Conservation (phyloP, 2,888 invertebrate genomes). For the Pilophorus perplexus region DNA sequence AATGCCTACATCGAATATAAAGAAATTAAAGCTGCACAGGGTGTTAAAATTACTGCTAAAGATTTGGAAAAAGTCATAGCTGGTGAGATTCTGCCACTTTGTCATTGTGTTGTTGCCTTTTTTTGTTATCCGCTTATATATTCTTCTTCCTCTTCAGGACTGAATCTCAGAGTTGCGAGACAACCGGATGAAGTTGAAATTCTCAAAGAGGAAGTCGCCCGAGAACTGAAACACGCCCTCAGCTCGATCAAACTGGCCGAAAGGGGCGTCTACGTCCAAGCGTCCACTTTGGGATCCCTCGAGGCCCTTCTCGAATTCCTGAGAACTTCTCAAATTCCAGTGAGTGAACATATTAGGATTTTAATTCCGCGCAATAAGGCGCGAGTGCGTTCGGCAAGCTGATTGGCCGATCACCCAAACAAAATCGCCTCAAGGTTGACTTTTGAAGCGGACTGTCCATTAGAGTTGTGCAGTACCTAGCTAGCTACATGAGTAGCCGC, state of each 20-base stretch:
- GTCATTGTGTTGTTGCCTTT: not conserved
- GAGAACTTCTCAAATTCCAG: slow-evolving; percentile 87
- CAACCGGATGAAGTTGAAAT: slow-evolving; percentile 93
- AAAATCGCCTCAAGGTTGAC: too few relatives aligned
- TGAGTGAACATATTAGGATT: slow-evolving; percentile 62
- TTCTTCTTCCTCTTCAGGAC: slow-evolving; percentile 56
- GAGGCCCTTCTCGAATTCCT: slow-evolving; percentile 95
- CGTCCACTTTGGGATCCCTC: slow-evolving; percentile 96
- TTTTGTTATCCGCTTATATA: not conserved
- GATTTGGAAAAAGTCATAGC: slow-evolving; percentile 98
- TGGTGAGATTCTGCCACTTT: slow-evolving; percentile 54
- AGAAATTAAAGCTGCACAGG: slow-evolving; percentile 93
- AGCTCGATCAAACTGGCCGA: slow-evolving; percentile 88
- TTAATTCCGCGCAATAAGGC: too few relatives aligned
- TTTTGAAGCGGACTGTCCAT: too few relatives aligned
- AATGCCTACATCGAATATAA: slow-evolving; percentile 92
- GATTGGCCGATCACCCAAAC: too few relatives aligned
- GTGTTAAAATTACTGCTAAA: slow-evolving; percentile 97
- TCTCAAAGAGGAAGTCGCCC: slow-evolving; percentile 79
- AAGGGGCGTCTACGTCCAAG: slow-evolving; percentile 97
- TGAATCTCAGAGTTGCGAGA: slow-evolving; percentile 87
- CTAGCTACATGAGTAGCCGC: too few relatives aligned
- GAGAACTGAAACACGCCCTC: slow-evolving; percentile 82
- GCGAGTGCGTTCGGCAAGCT: too few relatives aligned
- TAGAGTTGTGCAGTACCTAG: too few relatives aligned